Evolutionary conservation across 2,888 invertebrate genomes (phyloP), one percentile per base, ranked within the genome.

Genomic region (Patella caerulea): DNA sequence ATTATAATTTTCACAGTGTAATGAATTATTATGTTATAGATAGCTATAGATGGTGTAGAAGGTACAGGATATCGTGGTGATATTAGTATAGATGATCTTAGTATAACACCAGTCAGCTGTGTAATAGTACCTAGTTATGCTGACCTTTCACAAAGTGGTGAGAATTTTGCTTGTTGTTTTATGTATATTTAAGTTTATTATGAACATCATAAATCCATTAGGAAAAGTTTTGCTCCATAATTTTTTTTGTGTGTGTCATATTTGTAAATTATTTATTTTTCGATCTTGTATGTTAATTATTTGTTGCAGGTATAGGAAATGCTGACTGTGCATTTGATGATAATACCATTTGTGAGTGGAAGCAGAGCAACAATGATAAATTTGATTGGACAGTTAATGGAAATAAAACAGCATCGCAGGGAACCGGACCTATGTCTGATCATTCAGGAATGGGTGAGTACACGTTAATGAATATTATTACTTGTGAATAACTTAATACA

Each of bases 291-390:
- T 29, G n/a, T 71, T 0, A 59, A 19, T 24, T 53, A 11, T 74
- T 9, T 65, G 9, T 75, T 75, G 53, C 71, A 83, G 79, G 76
- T 76, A 29, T 77, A 17, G 72, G 19, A 17, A 71, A 19, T 69
- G 76, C 76, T 9, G 74, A 75, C 56, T 90, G 90, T 81, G 79
- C 83, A 75, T 90, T 90, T 86, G 90, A 90, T 69, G 75, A 73
- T 52, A 83, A 83, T 72, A 80, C 65, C 19, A 73, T 83, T 45
- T 90, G 90, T 74, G 79, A 77, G 11, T 90, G 87, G 86, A 81
- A 73, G 7, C 86, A 89, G 78, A 86, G 86, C 76, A 52, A 73
- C 11, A 78, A 77, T 5, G 88, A 88, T 73, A 80, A 85, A 45
- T 85, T 87, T 72, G 82, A 88, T 78, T 90, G 90, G 90, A 83